These are phyloP conservation scores for Hydrophis major DNA, from an alignment of 2,797 vertebrate genomes.

Conservation along the genomic window DNA sequence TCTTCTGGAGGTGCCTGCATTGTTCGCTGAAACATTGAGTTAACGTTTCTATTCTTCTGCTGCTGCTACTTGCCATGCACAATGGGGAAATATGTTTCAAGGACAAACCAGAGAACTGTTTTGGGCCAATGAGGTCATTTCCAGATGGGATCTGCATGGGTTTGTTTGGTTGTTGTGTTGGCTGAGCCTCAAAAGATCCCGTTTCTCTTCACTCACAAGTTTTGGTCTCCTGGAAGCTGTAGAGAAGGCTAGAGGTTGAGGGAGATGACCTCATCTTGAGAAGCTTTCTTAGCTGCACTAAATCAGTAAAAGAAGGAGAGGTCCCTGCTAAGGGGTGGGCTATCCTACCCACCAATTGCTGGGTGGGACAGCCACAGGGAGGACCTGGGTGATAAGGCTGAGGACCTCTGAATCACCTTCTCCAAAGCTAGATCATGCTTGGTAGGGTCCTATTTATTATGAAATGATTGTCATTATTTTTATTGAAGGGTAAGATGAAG, in stretches of 20 bases:
- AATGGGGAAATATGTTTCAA: not conserved
- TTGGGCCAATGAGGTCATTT: conserved; percentile 35
- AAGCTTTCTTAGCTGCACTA: conserved; percentile 42
- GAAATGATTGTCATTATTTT: not conserved
- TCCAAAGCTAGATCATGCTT: not conserved
- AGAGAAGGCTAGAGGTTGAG: conserved; percentile 53
- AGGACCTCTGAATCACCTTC: not conserved
- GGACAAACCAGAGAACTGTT: conserved; percentile 33
- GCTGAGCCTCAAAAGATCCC: conserved; percentile 60
- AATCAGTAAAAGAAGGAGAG: conserved; percentile 47
- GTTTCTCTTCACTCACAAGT: conserved; percentile 60
- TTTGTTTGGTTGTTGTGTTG: conserved; percentile 63
- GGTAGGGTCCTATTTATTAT: not conserved
- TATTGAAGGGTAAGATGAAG: not conserved
- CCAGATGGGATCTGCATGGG: conserved; percentile 49
- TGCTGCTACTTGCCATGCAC: not conserved
- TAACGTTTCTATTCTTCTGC: not conserved
- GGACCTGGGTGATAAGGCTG: not conserved
- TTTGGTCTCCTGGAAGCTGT: conserved; percentile 53
- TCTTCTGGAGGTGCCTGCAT: not conserved
- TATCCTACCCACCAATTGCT: not conserved
- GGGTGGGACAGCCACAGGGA: conserved; percentile 14
- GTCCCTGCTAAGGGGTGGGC: not conserved
- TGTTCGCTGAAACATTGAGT: not conserved
- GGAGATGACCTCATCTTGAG: conserved; percentile 62